Conservation (phyloP, 2,797 vertebrate species). For the Mycteria americana region DNA sequence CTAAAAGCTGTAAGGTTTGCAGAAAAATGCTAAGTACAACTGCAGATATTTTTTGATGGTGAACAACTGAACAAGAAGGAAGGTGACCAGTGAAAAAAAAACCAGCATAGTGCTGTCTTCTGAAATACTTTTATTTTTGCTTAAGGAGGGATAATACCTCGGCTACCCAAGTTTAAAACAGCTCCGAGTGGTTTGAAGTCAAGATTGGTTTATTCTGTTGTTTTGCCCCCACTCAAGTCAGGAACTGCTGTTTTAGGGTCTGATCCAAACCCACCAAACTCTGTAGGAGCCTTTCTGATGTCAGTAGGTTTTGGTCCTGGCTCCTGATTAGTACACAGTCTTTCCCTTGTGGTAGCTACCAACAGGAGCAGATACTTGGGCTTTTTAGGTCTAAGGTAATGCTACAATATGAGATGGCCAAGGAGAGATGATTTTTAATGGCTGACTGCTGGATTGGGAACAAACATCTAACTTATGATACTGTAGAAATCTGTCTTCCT, state of each 20-base stretch:
- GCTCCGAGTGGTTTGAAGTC: neutral
- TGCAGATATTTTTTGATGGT: neutral
- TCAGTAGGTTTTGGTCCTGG: neutral
- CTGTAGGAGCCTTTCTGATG: neutral
- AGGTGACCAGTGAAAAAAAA: neutral
- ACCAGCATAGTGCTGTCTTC: neutral
- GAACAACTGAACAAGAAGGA: neutral
- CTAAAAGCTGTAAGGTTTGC: neutral
- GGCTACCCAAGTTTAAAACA: neutral
- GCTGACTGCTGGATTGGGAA: neutral
- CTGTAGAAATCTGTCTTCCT: neutral
- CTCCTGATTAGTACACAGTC: neutral
- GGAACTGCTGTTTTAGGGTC: neutral
- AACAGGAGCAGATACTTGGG: neutral
- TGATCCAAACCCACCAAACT: neutral
- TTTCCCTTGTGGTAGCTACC: neutral
- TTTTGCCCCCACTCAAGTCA: neutral
- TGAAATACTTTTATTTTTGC: neutral
- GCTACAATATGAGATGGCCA: neutral
- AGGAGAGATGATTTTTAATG: neutral
- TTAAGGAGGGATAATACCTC: neutral
- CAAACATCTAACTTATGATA: neutral
- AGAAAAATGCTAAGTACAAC: neutral
- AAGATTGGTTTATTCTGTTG: neutral
- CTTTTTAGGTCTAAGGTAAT: neutral